Base-by-base conservation (phyloP, 2,797 vertebrate species). In the Labeo calbasu region DNA sequence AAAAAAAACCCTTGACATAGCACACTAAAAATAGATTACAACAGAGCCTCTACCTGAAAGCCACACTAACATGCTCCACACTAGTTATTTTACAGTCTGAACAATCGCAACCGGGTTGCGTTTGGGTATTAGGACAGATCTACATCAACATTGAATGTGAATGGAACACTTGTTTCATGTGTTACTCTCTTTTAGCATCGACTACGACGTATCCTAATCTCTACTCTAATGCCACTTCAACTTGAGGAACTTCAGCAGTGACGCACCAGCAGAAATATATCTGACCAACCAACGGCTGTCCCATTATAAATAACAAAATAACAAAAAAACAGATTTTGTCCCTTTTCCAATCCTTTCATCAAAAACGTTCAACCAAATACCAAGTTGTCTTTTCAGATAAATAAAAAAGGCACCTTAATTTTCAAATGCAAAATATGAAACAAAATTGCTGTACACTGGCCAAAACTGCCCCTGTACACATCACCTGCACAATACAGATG, bases 371-470 rank as follows among this genome's bases (percentile, higher is more conserved):
- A 46, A 46, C 8, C 43, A 46, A 46, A 46, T 46, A 46, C 43
- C 8, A 46, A 9, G 19, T 23, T 68, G 50, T 48, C 15, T 86
- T 80, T 72, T 21, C 51, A 82, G 19, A 68, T 89, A 79, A 87
- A 88, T 81, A 83, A 92, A 90, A 61, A 92, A 95, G 92, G 93
- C 93, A 94, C 93, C 46, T 92, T 88, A 86, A 90, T 77, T 91
- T 84, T 73, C 84, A 84, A 65, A 68, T 89, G 69, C 86, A 9
- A 48, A 28, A 25, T 86, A 91, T 76, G 17, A 63, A 76, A 89
- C 88, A 88, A 77, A 86, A 75, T 63, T 23, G 43, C 61, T 79
- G 76, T 88, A 92, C 87, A 91, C 81, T 88, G 89, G 91, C 85
- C 84, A 77, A 84, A 91, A 87, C 86, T 86, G 55, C 81, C 86